Evolutionary conservation across 2,797 vertebrate genomes (phyloP).

Genomic region (Pygocentrus nattereri): DNA sequence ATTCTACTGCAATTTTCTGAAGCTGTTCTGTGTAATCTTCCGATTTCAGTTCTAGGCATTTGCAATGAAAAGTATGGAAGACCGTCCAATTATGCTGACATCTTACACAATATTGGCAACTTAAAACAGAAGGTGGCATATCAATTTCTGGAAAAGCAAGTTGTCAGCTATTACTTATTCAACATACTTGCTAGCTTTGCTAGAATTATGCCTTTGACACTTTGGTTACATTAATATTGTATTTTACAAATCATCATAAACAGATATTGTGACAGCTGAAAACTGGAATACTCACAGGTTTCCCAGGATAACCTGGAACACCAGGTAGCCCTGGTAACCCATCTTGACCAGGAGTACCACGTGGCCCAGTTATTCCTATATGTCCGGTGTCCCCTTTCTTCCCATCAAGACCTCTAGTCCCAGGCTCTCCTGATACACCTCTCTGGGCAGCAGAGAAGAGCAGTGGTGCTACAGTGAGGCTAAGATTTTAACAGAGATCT

Average conservation of each 20-base stretch:
- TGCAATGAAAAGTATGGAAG: too few relatives aligned
- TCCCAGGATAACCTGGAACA: constrained; percentile 82
- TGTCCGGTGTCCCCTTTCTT: constrained; percentile 79
- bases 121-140: neutral
- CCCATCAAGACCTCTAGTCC: constrained; percentile 74
- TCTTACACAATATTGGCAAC: neutral
- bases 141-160: too few relatives aligned
- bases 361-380: constrained; percentile 71
- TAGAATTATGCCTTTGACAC: too few relatives aligned
- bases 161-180: too few relatives aligned
- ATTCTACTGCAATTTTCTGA: neutral
- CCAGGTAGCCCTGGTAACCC: constrained; percentile 80
- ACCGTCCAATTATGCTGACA: too few relatives aligned
- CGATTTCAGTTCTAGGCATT: neutral
- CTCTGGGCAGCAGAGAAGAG: constrained; percentile 64
- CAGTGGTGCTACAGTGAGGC: neutral
- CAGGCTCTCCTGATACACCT: constrained; percentile 76
- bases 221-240: too few relatives aligned
- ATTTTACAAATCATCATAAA: neutral
- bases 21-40: neutral
- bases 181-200: too few relatives aligned
- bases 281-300: constrained; percentile 76
- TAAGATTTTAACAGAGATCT: neutral
- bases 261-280: neutral
- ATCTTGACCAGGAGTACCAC: constrained; percentile 78